Percentiles rank a stretch among this genome's conserved stretches.
phyloP scores from a whole-genome alignment of 2,888 invertebrate species.

The Myopa testacea region DNA sequence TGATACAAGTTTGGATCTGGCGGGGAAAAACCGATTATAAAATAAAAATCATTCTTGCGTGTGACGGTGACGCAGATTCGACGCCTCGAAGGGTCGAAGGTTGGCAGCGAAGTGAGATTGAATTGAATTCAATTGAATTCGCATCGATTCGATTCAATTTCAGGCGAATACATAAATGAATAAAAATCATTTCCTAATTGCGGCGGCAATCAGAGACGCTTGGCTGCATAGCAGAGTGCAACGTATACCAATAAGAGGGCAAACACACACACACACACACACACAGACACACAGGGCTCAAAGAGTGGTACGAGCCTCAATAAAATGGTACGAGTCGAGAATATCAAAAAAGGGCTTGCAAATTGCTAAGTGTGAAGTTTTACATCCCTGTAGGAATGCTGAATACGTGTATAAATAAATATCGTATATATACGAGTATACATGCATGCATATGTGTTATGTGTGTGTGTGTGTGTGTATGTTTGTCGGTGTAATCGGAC shows the following conservation, averaged over 20 bases:
- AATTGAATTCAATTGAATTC: slow-evolving; percentile 3
- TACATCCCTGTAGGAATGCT: background rate
- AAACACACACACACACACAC: background rate
- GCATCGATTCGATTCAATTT: background rate
- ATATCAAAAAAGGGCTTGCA: background rate
- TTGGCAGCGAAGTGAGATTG: slow-evolving; percentile 24
- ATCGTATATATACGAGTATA: background rate
- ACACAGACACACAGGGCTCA: background rate
- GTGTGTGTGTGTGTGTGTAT: background rate
- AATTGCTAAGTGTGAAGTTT: slow-evolving; percentile 11
- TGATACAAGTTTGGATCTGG: background rate
- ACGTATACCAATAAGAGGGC: slow-evolving; percentile 7
- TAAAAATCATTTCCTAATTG: slow-evolving; percentile 39
- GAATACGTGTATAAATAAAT: background rate
- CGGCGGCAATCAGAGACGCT: slow-evolving; percentile 1
- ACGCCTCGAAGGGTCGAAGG: slow-evolving; percentile 11
- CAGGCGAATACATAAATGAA: slow-evolving; percentile 24
- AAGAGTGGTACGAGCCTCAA: too few species aligned
- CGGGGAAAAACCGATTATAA: background rate
- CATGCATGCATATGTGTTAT: background rate
- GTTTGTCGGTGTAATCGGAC: too few species aligned
- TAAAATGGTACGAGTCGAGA: background rate
- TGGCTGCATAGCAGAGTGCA: slow-evolving; percentile 11
- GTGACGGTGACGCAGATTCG: background rate
- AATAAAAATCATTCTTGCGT: background rate